Percentiles rank a stretch among this genome's conserved stretches.
Conservation (phyloP, 2,888 invertebrate species). For the Himalopsyche japonica region DNA sequence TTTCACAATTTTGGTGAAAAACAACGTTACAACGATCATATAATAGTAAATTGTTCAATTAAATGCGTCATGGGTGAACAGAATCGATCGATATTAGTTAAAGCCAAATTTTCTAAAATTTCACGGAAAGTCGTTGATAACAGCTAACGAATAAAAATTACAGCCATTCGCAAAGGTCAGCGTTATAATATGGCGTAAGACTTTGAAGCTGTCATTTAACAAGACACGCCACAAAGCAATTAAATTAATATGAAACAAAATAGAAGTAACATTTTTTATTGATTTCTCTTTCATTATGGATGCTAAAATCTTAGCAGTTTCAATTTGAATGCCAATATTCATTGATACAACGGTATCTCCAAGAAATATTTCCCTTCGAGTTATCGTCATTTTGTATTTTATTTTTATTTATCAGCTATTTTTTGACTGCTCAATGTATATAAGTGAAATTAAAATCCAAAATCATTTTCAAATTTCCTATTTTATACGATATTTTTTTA, state of each 20-base stretch:
- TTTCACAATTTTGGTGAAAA: no score
- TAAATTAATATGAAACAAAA: not conserved
- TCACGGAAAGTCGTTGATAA: not conserved
- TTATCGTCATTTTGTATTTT: no score
- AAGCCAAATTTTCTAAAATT: not conserved
- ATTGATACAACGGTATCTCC: no score
- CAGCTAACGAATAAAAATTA: not conserved
- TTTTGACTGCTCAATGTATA: no score
- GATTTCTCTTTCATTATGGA: not conserved
- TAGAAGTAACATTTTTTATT: not conserved
- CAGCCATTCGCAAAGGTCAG: not conserved
- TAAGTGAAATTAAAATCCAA: no score
- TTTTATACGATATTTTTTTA: no score
- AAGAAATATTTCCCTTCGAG: no score
- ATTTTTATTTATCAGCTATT: no score
- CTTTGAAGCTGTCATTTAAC: not conserved
- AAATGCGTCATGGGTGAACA: not conserved
- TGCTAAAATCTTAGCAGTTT: not conserved
- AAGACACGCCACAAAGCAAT: not conserved
- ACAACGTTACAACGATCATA: not conserved
- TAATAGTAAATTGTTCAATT: not conserved
- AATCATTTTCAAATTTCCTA: no score
- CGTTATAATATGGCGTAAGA: not conserved
- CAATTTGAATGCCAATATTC: no score
- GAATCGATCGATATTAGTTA: not conserved